phyloP scores from a whole-genome alignment of 2,888 invertebrate species.

The Conops quadrifasciatus region DNA sequence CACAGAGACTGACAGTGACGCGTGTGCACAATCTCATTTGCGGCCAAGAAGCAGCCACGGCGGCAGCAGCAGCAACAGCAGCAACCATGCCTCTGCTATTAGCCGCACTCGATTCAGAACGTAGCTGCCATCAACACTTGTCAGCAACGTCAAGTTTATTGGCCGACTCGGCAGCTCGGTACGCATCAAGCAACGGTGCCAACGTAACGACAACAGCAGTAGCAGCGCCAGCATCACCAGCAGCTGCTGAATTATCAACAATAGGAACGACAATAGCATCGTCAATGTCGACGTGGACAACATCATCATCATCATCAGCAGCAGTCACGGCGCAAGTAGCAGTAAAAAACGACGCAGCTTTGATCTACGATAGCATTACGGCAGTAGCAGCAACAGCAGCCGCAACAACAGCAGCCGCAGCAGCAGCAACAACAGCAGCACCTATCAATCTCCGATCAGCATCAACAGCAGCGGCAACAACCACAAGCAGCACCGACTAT shows the following conservation, averaged over 20 bases:
- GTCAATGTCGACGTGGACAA: conserved; percentile 33
- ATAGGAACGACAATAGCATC: conserved; percentile 30
- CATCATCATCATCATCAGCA: conserved; percentile 36
- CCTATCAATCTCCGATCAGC: conserved; percentile 44
- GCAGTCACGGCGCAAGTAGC: conserved; percentile 32
- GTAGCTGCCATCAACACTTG: conserved; percentile 52
- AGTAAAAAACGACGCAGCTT: conserved; percentile 34
- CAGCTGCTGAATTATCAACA: conserved; percentile 31
- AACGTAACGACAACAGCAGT: conserved; percentile 35
- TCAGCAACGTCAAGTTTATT: conserved; percentile 39
- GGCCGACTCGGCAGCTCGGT: conserved; percentile 11
- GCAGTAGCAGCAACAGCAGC: conserved; percentile 26
- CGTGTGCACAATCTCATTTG: conserved; percentile 26
- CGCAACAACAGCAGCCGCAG: conserved; percentile 16
- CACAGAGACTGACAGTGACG: conserved; percentile 26
- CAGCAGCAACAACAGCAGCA: conserved; percentile 31
- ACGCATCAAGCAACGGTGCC: conserved; percentile 42
- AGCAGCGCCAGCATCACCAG: conserved; percentile 37
- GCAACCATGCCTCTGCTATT: conserved; percentile 42
- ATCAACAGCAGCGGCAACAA: not conserved
- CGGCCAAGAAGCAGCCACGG: conserved; percentile 18
- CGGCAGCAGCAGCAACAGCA: conserved; percentile 31
- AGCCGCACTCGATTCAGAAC: conserved; percentile 50
- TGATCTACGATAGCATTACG: conserved; percentile 42
- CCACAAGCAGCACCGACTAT: no score